Conservation (phyloP, 1,140 invertebrate genomes). For the Pentalonia nigronervosa region DNA sequence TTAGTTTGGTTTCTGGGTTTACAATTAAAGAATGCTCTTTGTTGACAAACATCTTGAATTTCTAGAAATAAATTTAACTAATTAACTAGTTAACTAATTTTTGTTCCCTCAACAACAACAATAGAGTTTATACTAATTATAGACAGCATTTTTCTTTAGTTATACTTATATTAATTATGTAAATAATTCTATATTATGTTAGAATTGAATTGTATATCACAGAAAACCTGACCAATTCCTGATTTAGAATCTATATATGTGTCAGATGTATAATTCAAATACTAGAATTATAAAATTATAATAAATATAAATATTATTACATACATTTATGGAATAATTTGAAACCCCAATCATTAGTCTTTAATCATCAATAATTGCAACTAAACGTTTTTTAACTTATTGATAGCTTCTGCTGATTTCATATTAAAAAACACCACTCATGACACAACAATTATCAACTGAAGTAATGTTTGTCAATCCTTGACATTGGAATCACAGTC, state of each 20-base stretch:
- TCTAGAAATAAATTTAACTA: background rate
- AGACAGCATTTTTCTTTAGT: background rate
- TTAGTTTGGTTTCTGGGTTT: background rate
- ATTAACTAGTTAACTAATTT: too few species aligned
- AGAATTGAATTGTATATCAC: background rate
- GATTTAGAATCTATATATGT: background rate
- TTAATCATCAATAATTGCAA: too few species aligned
- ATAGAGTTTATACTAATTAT: background rate
- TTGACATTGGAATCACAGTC: too few species aligned
- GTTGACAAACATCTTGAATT: background rate
- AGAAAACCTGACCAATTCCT: background rate
- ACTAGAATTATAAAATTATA: background rate
- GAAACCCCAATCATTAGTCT: too few species aligned
- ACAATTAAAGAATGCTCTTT: background rate
- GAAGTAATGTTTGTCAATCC: too few species aligned
- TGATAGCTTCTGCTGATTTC: too few species aligned
- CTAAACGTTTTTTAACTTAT: too few species aligned
- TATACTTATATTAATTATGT: too few species aligned
- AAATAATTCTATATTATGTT: background rate
- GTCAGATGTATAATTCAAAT: background rate
- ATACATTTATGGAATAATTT: too few species aligned
- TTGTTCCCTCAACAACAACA: background rate
- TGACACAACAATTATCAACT: too few species aligned
- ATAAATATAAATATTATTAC: too few species aligned
- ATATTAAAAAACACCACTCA: too few species aligned